Evolutionary conservation across 2,113 vertebrate species (phyloP).

Genomic region (Chionis minor): DNA sequence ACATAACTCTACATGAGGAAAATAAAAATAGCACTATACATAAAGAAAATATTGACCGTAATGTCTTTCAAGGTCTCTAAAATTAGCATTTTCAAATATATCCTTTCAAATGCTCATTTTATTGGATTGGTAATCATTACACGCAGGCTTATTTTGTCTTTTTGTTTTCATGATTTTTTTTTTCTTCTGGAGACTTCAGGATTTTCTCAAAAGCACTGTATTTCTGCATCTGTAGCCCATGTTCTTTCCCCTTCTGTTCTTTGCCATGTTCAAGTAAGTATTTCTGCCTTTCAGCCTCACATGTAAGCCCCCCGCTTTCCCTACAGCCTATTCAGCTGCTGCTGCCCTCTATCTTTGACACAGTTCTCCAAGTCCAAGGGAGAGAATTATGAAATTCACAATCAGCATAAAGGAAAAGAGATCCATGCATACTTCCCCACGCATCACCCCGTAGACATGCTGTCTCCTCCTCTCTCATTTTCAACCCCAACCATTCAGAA

Average conservation of each 20-base stretch:
- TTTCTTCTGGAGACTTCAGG: constrained; percentile 66
- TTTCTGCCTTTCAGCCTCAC: constrained; percentile 65
- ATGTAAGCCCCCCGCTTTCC: constrained; percentile 41
- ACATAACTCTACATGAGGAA: background rate
- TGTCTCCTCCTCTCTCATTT: background rate
- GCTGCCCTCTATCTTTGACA: constrained; percentile 37
- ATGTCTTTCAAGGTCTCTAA: background rate
- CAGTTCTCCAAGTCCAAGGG: constrained; percentile 31
- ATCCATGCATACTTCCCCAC: background rate
- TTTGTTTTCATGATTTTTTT: constrained; percentile 69
- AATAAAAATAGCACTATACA: background rate
- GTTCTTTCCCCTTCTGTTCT: constrained; percentile 65
- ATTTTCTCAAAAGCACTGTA: constrained; percentile 45
- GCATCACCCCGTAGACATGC: background rate
- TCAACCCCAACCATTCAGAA: background rate
- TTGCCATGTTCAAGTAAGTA: constrained; percentile 53
- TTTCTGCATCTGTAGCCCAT: constrained; percentile 70
- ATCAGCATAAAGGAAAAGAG: background rate
- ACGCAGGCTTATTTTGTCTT: constrained; percentile 72
- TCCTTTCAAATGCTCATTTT: background rate
- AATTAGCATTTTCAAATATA: background rate
- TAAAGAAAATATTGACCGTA: background rate
- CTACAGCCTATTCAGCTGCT: constrained; percentile 62
- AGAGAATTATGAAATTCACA: background rate
- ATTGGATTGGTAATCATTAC: background rate